Percentiles rank a stretch among this genome's conserved stretches.
phyloP scores from a whole-genome alignment of 2,888 invertebrate genomes.

The Nasonovia ribisnigri region DNA sequence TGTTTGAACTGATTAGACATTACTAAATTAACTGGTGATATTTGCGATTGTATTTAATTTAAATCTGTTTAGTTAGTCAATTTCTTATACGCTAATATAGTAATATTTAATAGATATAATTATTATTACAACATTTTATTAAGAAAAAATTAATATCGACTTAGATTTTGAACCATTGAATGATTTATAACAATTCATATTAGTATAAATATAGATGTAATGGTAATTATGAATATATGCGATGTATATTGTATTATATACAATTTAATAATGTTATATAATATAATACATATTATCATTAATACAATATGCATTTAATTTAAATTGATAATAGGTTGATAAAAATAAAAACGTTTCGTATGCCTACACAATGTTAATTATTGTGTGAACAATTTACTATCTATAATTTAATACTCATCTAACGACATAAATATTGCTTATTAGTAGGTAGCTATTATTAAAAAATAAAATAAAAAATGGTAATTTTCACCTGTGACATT shows the following conservation, averaged over 20 bases:
- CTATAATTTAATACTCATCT: neutral
- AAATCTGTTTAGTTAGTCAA: neutral
- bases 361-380: neutral
- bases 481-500: neutral
- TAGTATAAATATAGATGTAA: neutral
- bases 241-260: neutral
- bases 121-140: neutral
- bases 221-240: neutral
- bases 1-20: neutral
- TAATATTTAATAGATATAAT: too few relatives aligned
- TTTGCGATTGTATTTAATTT: neutral
- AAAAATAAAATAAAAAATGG: neutral
- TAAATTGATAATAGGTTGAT: neutral
- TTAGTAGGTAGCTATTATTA: neutral
- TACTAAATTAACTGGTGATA: too few relatives aligned
- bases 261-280: neutral
- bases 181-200: neutral
- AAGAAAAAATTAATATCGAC: neutral
- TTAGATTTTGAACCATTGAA: neutral
- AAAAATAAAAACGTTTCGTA: neutral
- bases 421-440: neutral
- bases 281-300: neutral
- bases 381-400: neutral
- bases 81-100: neutral
- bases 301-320: neutral